phyloP scores from a whole-genome alignment of 2,888 invertebrate species.

The Metalampra italica region DNA sequence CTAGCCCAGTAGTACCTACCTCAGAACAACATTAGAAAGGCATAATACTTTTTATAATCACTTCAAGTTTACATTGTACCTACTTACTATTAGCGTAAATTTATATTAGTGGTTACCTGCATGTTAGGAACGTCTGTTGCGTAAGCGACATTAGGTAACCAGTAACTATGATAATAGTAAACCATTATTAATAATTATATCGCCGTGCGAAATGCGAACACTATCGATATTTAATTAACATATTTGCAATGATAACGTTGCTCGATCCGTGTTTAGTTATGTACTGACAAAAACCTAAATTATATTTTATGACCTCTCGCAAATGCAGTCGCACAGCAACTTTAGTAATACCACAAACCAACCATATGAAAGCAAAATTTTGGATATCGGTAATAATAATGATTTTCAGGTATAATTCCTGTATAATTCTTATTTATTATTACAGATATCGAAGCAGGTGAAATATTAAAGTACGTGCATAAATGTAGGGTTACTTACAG shows the following conservation, averaged over 20 bases:
- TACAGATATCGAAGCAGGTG: constrained; percentile 6
- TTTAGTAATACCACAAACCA: background rate
- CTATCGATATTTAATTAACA: background rate
- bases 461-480: constrained; percentile 10
- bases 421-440: background rate
- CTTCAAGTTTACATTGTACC: constrained; percentile 8
- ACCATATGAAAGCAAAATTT: background rate
- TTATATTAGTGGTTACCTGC: constrained; percentile 18
- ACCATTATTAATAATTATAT: constrained; percentile 18
- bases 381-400: too few species aligned
- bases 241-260: too few species aligned
- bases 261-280: too few species aligned
- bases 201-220: constrained; percentile 22
- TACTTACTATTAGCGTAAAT: constrained; percentile 16
- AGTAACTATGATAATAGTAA: background rate
- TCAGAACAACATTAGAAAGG: constrained; percentile 53
- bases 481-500: constrained; percentile 47
- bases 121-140: constrained; percentile 13
- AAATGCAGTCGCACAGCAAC: constrained; percentile 61
- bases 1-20: background rate
- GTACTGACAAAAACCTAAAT: too few species aligned
- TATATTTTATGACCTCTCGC: constrained; percentile 36
- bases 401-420: background rate
- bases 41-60: constrained; percentile 32
- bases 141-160: background rate